These are phyloP conservation scores for Blera fallax DNA, from an alignment of 2,888 invertebrate genomes.

Conservation along the genomic window DNA sequence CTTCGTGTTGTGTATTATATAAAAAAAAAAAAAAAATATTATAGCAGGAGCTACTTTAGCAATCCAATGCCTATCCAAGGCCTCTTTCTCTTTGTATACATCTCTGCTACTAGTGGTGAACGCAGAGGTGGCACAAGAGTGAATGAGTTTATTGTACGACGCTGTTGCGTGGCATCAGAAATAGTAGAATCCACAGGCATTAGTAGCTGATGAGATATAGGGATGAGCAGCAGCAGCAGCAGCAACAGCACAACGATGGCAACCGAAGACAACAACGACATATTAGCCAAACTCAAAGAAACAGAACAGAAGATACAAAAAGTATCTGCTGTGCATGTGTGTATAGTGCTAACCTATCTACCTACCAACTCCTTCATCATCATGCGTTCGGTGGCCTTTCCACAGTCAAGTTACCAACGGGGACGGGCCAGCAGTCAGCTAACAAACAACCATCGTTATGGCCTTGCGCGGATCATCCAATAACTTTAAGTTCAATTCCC, in stretches of 20 bases:
- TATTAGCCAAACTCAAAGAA: conserved; percentile 46
- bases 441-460: conserved; percentile 60
- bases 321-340: neutral
- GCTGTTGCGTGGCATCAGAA: conserved; percentile 28
- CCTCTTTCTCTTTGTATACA: conserved; percentile 47
- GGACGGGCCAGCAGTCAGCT: conserved; percentile 27
- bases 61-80: conserved; percentile 46
- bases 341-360: conserved; percentile 7
- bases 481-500: conserved; percentile 72
- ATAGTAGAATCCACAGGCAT: conserved; percentile 28
- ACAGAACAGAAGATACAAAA: conserved; percentile 4
- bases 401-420: conserved; percentile 40
- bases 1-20: conserved; percentile 41
- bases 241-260: neutral
- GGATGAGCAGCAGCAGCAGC: conserved; percentile 7
- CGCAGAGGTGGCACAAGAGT: conserved; percentile 53
- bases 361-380: conserved; percentile 55
- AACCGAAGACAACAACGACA: conserved; percentile 11
- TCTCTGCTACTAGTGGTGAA: neutral
- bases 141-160: conserved; percentile 64
- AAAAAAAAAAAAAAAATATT: conserved; percentile 19
- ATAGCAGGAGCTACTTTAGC: conserved; percentile 52
- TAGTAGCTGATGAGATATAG: conserved; percentile 50
- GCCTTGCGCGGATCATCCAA: conserved; percentile 70
- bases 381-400: conserved; percentile 62